phyloP scores from a whole-genome alignment of 2,113 vertebrate species.

The Serilophus lunatus region DNA sequence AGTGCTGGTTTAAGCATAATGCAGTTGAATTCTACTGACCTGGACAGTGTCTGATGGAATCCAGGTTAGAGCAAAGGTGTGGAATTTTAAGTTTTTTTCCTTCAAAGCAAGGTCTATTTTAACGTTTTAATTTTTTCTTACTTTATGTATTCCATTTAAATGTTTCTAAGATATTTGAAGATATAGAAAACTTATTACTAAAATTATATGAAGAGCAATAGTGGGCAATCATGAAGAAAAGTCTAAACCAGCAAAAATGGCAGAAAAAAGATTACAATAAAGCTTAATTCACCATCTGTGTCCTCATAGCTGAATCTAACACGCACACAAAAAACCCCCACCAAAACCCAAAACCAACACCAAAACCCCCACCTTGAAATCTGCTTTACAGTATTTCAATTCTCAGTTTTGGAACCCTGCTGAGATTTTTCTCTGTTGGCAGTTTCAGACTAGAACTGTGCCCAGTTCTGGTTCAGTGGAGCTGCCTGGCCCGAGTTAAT shows the following conservation, averaged over 20 bases:
- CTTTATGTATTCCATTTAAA: not conserved
- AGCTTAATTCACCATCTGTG: not conserved
- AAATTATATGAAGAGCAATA: not conserved
- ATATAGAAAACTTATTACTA: not conserved
- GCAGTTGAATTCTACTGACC: not conserved
- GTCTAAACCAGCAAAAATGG: not conserved
- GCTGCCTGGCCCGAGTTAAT: constrained; percentile 20
- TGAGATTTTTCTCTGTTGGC: not conserved
- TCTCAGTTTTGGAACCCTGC: not conserved
- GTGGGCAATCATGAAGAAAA: not conserved
- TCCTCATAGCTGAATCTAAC: not conserved
- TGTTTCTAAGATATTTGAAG: not conserved
- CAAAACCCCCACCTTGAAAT: not conserved
- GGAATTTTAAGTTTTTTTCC: not conserved
- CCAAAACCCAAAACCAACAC: not conserved
- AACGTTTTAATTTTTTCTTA: not conserved
- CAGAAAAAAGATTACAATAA: not conserved
- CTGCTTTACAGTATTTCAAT: not conserved
- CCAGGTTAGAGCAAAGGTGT: not conserved
- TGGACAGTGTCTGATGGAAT: not conserved
- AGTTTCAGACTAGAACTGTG: not conserved
- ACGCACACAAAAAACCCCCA: not conserved
- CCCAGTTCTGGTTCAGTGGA: not conserved
- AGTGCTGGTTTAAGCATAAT: not conserved
- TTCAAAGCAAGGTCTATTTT: not conserved